Conservation (phyloP, 2,797 vertebrate genomes). For the Takifugu rubripes region DNA sequence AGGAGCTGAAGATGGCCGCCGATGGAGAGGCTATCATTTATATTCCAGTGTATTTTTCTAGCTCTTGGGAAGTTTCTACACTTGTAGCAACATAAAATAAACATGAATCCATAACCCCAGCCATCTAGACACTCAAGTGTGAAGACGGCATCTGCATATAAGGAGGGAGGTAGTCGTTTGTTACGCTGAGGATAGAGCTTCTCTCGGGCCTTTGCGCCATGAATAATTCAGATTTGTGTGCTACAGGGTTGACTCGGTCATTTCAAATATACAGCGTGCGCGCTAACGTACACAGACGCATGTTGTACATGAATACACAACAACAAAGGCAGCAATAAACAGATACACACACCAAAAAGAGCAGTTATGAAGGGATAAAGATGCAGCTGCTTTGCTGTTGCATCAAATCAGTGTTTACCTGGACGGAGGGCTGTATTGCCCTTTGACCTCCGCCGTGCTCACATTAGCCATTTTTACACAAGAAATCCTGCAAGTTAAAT, state of each 20-base stretch:
- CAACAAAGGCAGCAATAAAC: slow-evolving; percentile 23
- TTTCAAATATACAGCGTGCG: slow-evolving; percentile 24
- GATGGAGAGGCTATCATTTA: slow-evolving; percentile 15
- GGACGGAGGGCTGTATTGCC: slow-evolving; percentile 34
- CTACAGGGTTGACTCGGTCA: slow-evolving; percentile 55
- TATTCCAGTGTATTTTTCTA: slow-evolving; percentile 22
- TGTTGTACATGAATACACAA: slow-evolving; percentile 14
- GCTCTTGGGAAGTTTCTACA: slow-evolving; percentile 32
- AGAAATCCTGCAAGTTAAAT: slow-evolving; percentile 43
- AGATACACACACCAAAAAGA: not conserved
- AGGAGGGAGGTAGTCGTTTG: slow-evolving; percentile 56
- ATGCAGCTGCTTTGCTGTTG: slow-evolving; percentile 7
- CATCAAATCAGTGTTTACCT: slow-evolving; percentile 46
- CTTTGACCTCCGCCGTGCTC: slow-evolving; percentile 38
- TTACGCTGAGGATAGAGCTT: slow-evolving; percentile 48
- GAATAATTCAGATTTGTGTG: slow-evolving; percentile 63
- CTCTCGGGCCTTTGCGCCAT: slow-evolving; percentile 51
- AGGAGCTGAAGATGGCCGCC: slow-evolving; percentile 6
- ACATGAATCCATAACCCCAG: slow-evolving; percentile 34
- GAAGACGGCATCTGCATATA: slow-evolving; percentile 25
- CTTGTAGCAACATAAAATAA: slow-evolving; percentile 50
- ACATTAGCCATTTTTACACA: slow-evolving; percentile 48
- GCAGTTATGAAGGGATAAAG: slow-evolving; percentile 2
- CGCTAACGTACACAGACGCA: slow-evolving; percentile 19
- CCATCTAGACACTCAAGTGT: slow-evolving; percentile 32